A percentile compares a stretch with the other conserved stretches of the same genome.
Evolutionary conservation across 2,113 vertebrate species (phyloP).

Genomic region (Pedetes capensis): DNA sequence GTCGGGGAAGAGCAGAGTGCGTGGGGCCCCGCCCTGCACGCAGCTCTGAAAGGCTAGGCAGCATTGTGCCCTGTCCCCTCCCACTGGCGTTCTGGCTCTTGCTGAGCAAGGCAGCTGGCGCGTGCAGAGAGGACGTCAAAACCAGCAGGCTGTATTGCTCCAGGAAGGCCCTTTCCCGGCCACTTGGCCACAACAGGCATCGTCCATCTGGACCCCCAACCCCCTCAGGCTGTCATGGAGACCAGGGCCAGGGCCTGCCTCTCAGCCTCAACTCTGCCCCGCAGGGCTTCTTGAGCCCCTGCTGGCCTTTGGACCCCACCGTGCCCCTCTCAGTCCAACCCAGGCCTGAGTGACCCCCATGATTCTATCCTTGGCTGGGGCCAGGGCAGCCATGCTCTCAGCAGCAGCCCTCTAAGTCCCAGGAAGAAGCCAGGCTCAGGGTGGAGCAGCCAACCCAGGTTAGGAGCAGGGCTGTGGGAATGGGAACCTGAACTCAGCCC

Average conservation of each 20-base stretch:
- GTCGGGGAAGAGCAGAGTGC: fast-evolving
- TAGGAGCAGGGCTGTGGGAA: neutral
- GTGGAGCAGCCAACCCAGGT: neutral
- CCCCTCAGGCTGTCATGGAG: neutral
- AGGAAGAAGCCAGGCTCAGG: neutral
- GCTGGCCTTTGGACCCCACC: too few relatives aligned
- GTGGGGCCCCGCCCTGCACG: neutral
- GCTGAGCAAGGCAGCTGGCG: slow-evolving; percentile 19
- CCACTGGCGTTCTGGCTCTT: neutral
- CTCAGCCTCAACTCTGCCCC: neutral
- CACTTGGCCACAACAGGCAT: neutral
- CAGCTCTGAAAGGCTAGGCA: neutral
- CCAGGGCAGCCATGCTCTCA: neutral
- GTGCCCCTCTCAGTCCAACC: neutral
- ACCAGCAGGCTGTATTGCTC: neutral
- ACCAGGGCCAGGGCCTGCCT: neutral
- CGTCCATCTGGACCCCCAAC: slow-evolving; percentile 57
- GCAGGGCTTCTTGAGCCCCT: neutral
- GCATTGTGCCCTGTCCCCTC: neutral
- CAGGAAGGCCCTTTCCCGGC: neutral
- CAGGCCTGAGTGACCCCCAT: neutral
- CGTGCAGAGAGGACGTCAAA: neutral
- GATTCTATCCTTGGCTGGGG: neutral
- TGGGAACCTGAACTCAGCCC: neutral
- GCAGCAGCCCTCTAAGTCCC: neutral